phyloP scores from a whole-genome alignment of 35 echinoderm and acorn worm species.

The Stichopus chloronotus region DNA sequence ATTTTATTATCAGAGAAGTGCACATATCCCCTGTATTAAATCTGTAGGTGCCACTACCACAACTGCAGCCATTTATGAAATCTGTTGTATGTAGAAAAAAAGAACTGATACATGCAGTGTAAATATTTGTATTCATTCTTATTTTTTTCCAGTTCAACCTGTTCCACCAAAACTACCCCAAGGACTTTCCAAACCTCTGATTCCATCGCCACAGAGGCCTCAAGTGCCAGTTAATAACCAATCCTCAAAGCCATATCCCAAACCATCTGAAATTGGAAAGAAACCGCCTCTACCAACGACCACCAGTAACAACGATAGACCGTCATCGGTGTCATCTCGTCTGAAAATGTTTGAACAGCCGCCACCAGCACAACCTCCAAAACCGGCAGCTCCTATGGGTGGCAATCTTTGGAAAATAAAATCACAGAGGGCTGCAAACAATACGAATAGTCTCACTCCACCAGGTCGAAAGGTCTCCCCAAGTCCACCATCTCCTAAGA shows the following conservation, averaged over 20 bases:
- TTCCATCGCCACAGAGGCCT: background rate
- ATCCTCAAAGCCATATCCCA: background rate
- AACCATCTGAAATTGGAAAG: background rate
- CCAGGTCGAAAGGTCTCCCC: background rate
- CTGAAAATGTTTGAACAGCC: background rate
- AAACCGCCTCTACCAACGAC: background rate
- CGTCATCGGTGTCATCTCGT: background rate
- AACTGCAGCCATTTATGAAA: no score
- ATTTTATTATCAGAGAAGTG: no score
- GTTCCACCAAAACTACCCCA: background rate
- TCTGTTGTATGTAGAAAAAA: no score
- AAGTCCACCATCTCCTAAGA: background rate
- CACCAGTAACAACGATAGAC: background rate
- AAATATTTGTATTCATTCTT: no score
- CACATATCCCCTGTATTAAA: no score
- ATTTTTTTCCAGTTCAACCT: background rate
- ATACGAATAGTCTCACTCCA: background rate
- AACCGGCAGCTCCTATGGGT: background rate
- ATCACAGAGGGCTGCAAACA: background rate
- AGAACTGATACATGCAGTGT: no score
- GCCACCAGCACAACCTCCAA: background rate
- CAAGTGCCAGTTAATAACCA: background rate
- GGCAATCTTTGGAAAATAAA: background rate
- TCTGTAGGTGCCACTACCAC: no score
- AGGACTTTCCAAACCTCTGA: background rate